phyloP scores from a whole-genome alignment of 2,888 invertebrate species.

The Plebejus melissa region DNA sequence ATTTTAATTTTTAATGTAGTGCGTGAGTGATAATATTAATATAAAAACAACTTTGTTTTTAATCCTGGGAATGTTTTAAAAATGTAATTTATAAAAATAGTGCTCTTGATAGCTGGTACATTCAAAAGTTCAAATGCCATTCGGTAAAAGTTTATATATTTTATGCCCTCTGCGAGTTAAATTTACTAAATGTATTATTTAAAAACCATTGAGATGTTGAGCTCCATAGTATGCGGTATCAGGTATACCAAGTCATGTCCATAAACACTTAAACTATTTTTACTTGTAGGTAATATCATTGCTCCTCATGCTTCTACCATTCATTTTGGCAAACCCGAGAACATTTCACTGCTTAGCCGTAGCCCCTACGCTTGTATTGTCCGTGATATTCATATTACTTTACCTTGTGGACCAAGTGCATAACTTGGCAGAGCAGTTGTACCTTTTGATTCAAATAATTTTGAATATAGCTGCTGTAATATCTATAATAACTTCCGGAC shows the following conservation, averaged over 20 bases:
- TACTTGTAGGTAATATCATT: slow-evolving; percentile 71
- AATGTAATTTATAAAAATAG: no score
- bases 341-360: slow-evolving; percentile 61
- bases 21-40: no score
- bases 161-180: no score
- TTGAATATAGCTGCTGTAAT: slow-evolving; percentile 48
- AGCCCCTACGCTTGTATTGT: slow-evolving; percentile 62
- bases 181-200: no score
- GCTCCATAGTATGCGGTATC: not conserved
- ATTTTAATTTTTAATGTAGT: no score
- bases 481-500: slow-evolving; percentile 38
- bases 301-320: slow-evolving; percentile 66
- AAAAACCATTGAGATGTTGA: no score
- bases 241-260: slow-evolving; percentile 16
- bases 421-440: slow-evolving; percentile 64
- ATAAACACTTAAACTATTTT: slow-evolving; percentile 48
- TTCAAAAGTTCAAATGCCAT: no score
- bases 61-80: no score
- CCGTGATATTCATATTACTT: slow-evolving; percentile 62
- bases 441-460: slow-evolving; percentile 51
- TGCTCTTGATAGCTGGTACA: no score
- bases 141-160: no score
- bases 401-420: slow-evolving; percentile 72
- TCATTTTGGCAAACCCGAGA: slow-evolving; percentile 51
- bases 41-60: no score